Conservation (phyloP, 2,797 vertebrate genomes). For the Strix occidentalis region DNA sequence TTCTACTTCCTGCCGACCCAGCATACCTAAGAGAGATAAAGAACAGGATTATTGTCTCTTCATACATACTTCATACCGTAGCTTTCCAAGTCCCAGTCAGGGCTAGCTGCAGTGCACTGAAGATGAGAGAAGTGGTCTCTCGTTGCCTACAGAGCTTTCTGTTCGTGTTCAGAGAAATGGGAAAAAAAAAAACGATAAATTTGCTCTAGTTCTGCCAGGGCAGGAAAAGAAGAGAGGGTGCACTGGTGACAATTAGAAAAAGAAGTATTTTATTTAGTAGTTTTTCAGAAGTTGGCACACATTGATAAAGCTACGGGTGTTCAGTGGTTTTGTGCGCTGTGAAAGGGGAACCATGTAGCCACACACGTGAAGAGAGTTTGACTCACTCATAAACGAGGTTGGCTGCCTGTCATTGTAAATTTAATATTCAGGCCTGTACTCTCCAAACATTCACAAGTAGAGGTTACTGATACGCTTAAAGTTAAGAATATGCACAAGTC, state of each 20-base stretch:
- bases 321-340: neutral
- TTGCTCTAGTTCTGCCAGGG: neutral
- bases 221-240: neutral
- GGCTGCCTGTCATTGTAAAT: neutral
- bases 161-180: neutral
- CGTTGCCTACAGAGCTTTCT: neutral
- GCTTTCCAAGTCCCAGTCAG: neutral
- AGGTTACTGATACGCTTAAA: neutral
- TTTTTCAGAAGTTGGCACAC: neutral
- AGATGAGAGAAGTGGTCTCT: neutral
- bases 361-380: neutral
- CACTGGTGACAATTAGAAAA: neutral
- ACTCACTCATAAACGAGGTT: neutral
- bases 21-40: neutral
- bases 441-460: neutral
- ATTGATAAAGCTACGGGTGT: neutral
- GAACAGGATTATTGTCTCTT: neutral
- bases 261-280: neutral
- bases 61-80: neutral
- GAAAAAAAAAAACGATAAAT: neutral
- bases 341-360: neutral
- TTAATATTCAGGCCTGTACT: neutral
- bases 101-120: neutral
- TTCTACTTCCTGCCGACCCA: neutral
- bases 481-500: neutral